Evolutionary conservation across 2,797 vertebrate species (phyloP), one percentile per base, ranked within the genome.

Genomic region (Phaenicophaeus curvirostris): DNA sequence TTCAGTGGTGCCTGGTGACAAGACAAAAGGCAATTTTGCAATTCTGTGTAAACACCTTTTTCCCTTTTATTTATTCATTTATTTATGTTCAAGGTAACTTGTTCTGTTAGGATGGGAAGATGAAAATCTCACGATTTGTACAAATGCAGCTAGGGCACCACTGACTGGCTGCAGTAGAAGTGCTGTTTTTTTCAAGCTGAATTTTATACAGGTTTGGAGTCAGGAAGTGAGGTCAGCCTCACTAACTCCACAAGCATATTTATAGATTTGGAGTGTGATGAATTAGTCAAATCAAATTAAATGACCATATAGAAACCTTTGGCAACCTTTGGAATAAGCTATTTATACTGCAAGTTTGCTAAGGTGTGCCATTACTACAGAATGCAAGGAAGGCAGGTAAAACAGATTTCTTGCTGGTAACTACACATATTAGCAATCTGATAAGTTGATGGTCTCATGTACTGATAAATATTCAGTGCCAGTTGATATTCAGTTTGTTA

Each of bases 281-380:
- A 17, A 54, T 67, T 85, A 89, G 67, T 87, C 59, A 91, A 90
- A 79, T 73, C 23, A 93, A 77, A 89, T 42, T 72, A 76, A 87
- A 85, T 46, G 41, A 27, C 25, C 57, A 57, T 18, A 41, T 1
- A 67, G n/a, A 94, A 86, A 84, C 30, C 24, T 72, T 90, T 69
- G 37, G 27, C 51, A 85, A 67, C 5, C 10, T 13, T 59, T 61
- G 13, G 48, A 44, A n/a, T 85, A 71, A 92, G 28, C 3, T 2
- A 80, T 89, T 76, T 80, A 25, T 74, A 27, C 12, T 20, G 15
- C 9, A 57, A 23, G 25, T 44, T 91, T 88, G 18, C 19, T 57
- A 59, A 66, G 19, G 48, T 66, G 55, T 50, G 13, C 9, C 62
- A 59, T 41, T 11, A 66, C 13, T 55, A 44, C 15, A 67, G 48